phyloP scores from a whole-genome alignment of 2,113 vertebrate species.

The Platichthys stellatus region DNA sequence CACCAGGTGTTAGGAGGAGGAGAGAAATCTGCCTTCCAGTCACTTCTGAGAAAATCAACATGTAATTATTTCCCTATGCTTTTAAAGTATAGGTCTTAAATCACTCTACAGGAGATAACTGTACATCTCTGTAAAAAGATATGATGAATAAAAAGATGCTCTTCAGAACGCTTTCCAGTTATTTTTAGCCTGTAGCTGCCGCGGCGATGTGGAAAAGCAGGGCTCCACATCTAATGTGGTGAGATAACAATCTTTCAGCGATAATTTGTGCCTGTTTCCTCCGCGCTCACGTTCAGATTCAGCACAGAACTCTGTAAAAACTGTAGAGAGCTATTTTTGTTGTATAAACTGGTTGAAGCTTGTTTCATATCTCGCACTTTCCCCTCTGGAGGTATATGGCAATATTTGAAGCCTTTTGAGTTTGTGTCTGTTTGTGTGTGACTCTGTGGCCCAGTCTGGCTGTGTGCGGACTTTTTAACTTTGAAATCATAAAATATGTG shows the following conservation, averaged over 20 bases:
- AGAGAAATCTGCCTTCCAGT: background rate
- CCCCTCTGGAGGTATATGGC: background rate
- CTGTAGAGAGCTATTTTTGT: constrained; percentile 13
- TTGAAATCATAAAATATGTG: constrained; percentile 1
- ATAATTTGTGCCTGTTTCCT: background rate
- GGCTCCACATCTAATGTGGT: background rate
- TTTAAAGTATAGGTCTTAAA: background rate
- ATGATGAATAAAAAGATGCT: background rate
- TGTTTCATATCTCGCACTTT: constrained; percentile 10
- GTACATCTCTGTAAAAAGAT: background rate
- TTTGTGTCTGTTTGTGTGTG: constrained; percentile 5
- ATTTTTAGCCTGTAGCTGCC: background rate
- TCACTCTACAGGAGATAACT: background rate
- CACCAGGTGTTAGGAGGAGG: background rate
- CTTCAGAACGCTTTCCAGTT: background rate
- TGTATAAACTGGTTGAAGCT: constrained; percentile 4
- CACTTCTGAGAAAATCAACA: background rate
- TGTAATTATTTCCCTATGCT: background rate
- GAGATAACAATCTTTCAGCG: background rate
- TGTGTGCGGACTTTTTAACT: constrained; percentile 5
- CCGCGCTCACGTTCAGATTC: background rate
- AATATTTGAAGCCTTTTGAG: background rate
- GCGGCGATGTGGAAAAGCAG: background rate
- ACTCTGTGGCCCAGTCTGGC: background rate
- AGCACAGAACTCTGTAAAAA: background rate